A percentile compares a stretch with the other conserved stretches of the same genome.
Conservation (phyloP, 2,888 invertebrate genomes). For the Hypomecis punctinalis region DNA sequence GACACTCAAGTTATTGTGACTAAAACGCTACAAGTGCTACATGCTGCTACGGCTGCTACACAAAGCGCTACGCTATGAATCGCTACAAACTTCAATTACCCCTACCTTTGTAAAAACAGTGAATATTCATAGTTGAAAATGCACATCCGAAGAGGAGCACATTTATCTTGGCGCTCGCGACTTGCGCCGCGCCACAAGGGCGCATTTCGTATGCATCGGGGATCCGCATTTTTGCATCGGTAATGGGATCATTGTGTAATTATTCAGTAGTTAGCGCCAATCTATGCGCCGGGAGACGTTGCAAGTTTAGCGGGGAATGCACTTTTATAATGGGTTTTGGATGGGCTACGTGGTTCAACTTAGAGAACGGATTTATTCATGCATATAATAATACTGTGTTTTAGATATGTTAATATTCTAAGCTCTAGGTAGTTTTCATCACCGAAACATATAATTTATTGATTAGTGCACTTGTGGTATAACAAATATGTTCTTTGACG, state of each 20-base stretch:
- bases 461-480: too few relatives aligned
- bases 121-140: constrained; percentile 24
- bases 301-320: constrained; percentile 54
- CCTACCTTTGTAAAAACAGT: constrained; percentile 15
- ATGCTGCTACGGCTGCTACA: background rate
- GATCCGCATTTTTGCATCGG: constrained; percentile 81
- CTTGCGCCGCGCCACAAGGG: constrained; percentile 56
- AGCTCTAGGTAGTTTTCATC: too few relatives aligned
- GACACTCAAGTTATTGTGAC: too few relatives aligned
- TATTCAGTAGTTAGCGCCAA: constrained; percentile 81
- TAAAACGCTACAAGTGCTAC: background rate
- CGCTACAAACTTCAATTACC: constrained; percentile 2
- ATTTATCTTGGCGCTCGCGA: constrained; percentile 29
- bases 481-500: too few relatives aligned
- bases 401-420: too few relatives aligned
- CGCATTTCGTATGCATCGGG: constrained; percentile 76
- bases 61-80: background rate
- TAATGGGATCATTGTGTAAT: constrained; percentile 82
- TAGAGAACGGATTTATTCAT: too few relatives aligned
- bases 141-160: constrained; percentile 23
- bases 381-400: too few relatives aligned
- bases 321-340: constrained; percentile 34
- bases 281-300: constrained; percentile 59
- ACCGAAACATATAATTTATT: too few relatives aligned
- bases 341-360: constrained; percentile 8